Base-by-base conservation (phyloP, 2,888 invertebrate genomes). In the Azorinus chamasolen region DNA sequence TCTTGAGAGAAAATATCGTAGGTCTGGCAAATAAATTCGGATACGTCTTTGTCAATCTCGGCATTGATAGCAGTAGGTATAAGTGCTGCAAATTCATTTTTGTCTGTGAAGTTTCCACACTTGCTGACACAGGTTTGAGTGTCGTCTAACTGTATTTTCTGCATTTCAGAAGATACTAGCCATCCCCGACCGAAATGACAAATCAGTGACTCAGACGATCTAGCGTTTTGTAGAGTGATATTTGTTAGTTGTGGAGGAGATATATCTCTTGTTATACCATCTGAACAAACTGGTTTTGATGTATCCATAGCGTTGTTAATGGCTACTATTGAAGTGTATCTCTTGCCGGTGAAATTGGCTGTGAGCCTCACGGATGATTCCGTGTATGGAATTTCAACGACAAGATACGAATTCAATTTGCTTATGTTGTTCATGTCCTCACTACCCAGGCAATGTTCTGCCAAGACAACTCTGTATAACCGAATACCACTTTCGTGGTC, bases 401-500 rank as follows among this genome's bases (percentile, higher is more conserved):
- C 57, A 24, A 43, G 22, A 45, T 62, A 25, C 14, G 41, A 46
- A 10, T 2, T 12, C 24, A 45, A 54, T 10, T 41, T 41, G 16
- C 8, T 51, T 14, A 37, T 25, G 4, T 64, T 25, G 16, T 45
- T 55, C 2, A 74, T 43, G 20, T 74, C 74, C 14, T 57, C 18
- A 20, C 25, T 32, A 22, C 43, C 37, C 1, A 74, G 55, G 46
- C 74, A 74, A 32, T 46, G 57, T 14, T 24, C 45, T 3, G 80
- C 65, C 18, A 85, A 16, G 3, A 65, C 83, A 1, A 85, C 48
- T 45, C 71, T 64, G 55, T 85, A 87, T 1, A 73, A 46, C 20
- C 72, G 72, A 10, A 87, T 83, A 2, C 85, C 86, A 72, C 86
- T 86, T 58, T 87, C 87, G 27, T 87, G 86, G 50, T 87, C 87